Base-by-base conservation (phyloP, 1,140 invertebrate species). In the Akabosia matsudoensis region DNA sequence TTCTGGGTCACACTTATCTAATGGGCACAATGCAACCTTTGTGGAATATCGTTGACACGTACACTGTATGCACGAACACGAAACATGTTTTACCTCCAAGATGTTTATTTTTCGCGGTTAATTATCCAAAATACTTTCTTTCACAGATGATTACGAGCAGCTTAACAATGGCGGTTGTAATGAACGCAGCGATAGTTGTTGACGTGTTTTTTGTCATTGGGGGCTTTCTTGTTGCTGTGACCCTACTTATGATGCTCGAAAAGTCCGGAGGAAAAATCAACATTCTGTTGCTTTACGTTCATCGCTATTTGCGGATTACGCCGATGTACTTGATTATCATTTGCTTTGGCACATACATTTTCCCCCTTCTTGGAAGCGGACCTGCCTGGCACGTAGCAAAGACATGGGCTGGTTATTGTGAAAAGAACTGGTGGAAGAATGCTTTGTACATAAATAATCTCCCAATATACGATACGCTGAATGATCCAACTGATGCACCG, bases 1-100 rank as follows among this genome's bases (percentile, higher is more conserved):
- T 78, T 31, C 28, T 78, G 1, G 56, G 70, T 28, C 77, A 78
- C 70, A 78, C 54, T 7, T 56, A 56, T 22, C n/a, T 56, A 22
- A 13, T 7, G 7, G 54, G 54, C 4, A 45, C 37, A 10, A 18
- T 45, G 18, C 37, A 45, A 18, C 37, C 37, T 10, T 7, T 45
- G 7, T 45, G 18, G 7, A 45, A 45, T 45, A 7, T 45, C 7
- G 18, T 45, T 7, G 7, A 45, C 18, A 18, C 37, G 7, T 45
- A 45, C 37, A 10, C 37, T 18, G 37, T 45, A 45, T 10, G 37
- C n/a, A n/a, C n/a, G n/a, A n/a, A n/a, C n/a, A n/a, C n/a, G n/a
- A n/a, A n/a, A n/a, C n/a, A n/a, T n/a, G n/a, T n/a, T n/a, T n/a
- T n/a, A n/a, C n/a, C n/a, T n/a, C n/a, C n/a, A n/a, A n/a, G n/a